Percentiles rank a stretch among this genome's conserved stretches.
Evolutionary conservation across 2,888 invertebrate species (phyloP).

Genomic region (Crioceris asparagi): DNA sequence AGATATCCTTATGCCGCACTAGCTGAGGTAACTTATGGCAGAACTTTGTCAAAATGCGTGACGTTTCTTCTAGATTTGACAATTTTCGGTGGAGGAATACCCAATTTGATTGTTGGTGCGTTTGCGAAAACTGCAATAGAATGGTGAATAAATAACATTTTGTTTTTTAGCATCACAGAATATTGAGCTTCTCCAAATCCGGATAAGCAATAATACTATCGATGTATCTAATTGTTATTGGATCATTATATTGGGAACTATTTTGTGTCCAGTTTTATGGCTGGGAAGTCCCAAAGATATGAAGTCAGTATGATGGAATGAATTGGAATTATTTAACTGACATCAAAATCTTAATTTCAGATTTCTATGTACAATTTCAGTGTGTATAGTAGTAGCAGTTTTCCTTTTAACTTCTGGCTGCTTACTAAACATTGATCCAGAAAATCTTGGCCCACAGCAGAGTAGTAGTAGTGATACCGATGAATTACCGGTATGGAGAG

Average conservation of each 20-base stretch:
- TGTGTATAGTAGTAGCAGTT: conserved; percentile 50
- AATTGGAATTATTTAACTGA: no score
- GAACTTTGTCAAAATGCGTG: conserved; percentile 48
- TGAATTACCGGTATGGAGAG: conserved; percentile 31
- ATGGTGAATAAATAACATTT: not conserved
- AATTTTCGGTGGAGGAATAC: conserved; percentile 67
- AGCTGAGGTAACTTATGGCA: conserved; percentile 68
- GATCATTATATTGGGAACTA: conserved; percentile 62
- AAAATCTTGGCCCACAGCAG: conserved; percentile 13
- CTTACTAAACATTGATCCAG: conserved; percentile 38
- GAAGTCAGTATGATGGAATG: conserved; percentile 51
- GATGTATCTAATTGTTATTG: conserved; percentile 72
- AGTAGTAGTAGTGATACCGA: not conserved
- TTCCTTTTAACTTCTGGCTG: conserved; percentile 57
- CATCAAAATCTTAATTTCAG: conserved; percentile 42
- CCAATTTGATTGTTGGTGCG: conserved; percentile 68
- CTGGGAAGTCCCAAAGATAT: conserved; percentile 85
- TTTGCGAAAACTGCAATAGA: not conserved
- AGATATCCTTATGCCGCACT: conserved; percentile 79
- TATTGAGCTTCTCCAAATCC: conserved; percentile 64
- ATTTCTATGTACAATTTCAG: conserved; percentile 53
- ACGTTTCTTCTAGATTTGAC: conserved; percentile 62
- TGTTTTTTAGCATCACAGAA: conserved; percentile 59
- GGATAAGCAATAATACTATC: conserved; percentile 53
- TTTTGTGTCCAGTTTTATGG: conserved; percentile 76